Conservation (phyloP, 2,888 invertebrate species). For the Tuta absoluta region DNA sequence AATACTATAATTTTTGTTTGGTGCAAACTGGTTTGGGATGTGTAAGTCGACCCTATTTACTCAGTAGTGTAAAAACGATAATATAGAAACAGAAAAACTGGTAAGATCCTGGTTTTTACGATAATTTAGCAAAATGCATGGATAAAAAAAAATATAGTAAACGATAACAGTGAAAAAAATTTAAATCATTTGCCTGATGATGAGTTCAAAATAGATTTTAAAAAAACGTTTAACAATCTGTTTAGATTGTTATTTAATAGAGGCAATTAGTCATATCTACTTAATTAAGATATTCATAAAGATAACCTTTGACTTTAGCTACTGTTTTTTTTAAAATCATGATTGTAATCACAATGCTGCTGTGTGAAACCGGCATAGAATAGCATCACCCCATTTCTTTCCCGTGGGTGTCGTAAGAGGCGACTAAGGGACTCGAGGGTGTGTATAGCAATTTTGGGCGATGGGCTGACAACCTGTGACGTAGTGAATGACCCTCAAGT, state of each 20-base stretch:
- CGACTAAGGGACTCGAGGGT: too few relatives aligned
- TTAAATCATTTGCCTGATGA: background rate
- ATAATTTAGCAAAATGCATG: background rate
- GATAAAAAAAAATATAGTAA: background rate
- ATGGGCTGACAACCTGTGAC: too few relatives aligned
- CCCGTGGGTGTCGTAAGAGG: too few relatives aligned
- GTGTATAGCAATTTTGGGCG: too few relatives aligned
- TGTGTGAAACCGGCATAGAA: too few relatives aligned
- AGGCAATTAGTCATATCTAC: conserved; percentile 9
- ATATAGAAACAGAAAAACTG: background rate
- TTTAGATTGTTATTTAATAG: background rate
- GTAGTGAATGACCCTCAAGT: too few relatives aligned
- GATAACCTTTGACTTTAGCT: background rate
- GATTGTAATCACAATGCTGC: background rate
- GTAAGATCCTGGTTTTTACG: background rate
- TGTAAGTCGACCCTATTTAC: background rate
- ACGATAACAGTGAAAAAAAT: background rate
- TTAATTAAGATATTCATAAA: background rate
- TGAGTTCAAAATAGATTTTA: background rate
- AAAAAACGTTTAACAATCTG: background rate
- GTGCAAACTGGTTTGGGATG: too few relatives aligned
- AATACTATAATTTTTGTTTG: too few relatives aligned
- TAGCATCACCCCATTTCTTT: too few relatives aligned
- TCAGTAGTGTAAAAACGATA: background rate
- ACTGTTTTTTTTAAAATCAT: background rate